Evolutionary conservation across 2,113 vertebrate species (phyloP).

Genomic region (Ginglymostoma cirratum): DNA sequence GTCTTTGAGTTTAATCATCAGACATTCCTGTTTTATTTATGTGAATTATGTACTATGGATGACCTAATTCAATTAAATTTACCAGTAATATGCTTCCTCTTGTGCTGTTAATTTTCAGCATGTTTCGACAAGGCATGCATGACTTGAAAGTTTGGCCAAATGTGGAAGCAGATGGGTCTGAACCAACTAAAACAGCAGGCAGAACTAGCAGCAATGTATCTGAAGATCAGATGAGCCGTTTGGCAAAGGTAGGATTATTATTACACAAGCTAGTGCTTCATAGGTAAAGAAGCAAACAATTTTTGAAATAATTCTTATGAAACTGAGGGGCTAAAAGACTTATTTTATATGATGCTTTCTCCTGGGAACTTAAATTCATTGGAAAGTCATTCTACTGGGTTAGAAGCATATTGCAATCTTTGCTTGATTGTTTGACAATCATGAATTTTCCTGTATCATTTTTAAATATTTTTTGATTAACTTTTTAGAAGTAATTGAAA

Average conservation of each 20-base stretch:
- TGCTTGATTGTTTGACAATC: background rate
- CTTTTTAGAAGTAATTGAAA: background rate
- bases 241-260: slow-evolving; percentile 79
- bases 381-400: background rate
- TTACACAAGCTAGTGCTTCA: background rate
- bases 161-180: slow-evolving; percentile 83
- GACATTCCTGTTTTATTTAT: background rate
- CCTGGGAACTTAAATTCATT: background rate
- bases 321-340: background rate
- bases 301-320: background rate
- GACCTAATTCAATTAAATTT: slow-evolving; percentile 16
- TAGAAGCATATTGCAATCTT: background rate
- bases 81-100: slow-evolving; percentile 41
- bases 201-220: slow-evolving; percentile 83
- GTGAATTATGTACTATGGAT: background rate
- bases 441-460: background rate
- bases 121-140: slow-evolving; percentile 98
- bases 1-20: background rate
- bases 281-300: background rate
- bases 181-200: slow-evolving; percentile 85
- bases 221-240: slow-evolving; percentile 94
- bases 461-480: background rate
- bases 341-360: background rate
- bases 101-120: slow-evolving; percentile 55
- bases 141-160: slow-evolving; percentile 98